Percentiles rank a stretch among this genome's conserved stretches.
phyloP scores from a whole-genome alignment of 2,888 invertebrate genomes.

The Dysmachus trigonus region DNA sequence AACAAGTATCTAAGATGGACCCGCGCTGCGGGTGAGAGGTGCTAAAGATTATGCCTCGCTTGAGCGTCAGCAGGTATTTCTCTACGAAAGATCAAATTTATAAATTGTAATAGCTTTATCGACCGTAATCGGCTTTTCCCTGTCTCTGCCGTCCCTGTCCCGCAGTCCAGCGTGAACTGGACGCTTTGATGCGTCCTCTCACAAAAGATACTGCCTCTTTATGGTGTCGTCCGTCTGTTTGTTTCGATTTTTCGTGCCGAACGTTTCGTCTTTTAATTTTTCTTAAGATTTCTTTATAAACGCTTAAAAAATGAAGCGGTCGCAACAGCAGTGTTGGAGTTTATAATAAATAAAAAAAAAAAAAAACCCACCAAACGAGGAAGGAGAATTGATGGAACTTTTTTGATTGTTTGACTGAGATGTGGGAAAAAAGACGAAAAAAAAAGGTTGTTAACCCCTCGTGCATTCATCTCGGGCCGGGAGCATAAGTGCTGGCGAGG shows the following conservation, averaged over 20 bases:
- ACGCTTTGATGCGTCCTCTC: not conserved
- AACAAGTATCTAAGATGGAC: not conserved
- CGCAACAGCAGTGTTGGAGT: not conserved
- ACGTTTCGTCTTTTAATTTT: slow-evolving; percentile 28
- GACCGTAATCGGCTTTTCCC: slow-evolving; percentile 43
- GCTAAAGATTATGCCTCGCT: not conserved
- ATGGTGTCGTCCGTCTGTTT: slow-evolving; percentile 16
- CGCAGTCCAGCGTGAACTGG: not conserved
- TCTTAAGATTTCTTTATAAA: slow-evolving; percentile 38
- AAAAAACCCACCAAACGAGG: slow-evolving; percentile 32
- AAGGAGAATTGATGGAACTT: slow-evolving; percentile 36
- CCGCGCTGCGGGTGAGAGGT: not conserved
- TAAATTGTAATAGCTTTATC: slow-evolving; percentile 49
- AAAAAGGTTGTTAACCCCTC: slow-evolving; percentile 42
- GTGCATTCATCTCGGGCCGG: slow-evolving; percentile 27
- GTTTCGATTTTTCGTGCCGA: slow-evolving; percentile 19
- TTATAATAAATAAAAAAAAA: not conserved
- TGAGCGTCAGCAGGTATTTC: not conserved
- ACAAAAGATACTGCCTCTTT: not conserved
- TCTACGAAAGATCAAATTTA: slow-evolving; percentile 43
- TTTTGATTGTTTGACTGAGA: slow-evolving; percentile 28
- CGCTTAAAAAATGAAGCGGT: slow-evolving; percentile 24
- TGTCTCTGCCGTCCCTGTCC: not conserved
- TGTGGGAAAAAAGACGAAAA: slow-evolving; percentile 10
- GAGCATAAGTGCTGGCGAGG: not conserved